phyloP scores from a whole-genome alignment of 2,797 vertebrate species.

The Chelidonichthys spinosus region DNA sequence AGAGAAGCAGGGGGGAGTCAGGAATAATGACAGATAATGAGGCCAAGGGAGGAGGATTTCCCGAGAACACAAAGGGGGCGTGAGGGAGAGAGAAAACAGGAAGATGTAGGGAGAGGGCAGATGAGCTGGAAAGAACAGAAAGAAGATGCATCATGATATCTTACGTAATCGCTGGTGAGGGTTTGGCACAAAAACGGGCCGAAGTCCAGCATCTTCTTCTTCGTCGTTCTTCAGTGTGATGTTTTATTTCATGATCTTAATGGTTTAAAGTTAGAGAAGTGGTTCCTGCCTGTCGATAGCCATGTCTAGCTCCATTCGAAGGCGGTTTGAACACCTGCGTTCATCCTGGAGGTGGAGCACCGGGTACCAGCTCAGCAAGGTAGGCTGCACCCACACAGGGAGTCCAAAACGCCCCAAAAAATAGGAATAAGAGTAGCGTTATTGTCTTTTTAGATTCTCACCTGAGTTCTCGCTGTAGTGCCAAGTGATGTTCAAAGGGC shows the following conservation, averaged over 20 bases:
- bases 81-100: conserved; percentile 25
- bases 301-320: conserved; percentile 58
- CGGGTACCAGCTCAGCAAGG: conserved; percentile 64
- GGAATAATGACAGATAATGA: conserved; percentile 64
- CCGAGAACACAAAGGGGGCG: conserved; percentile 46
- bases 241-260: background rate
- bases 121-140: conserved; percentile 11
- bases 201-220: background rate
- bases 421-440: too few relatives aligned
- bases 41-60: conserved; percentile 48
- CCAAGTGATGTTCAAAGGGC: too few relatives aligned
- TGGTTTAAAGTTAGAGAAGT: background rate
- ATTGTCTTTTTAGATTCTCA: too few relatives aligned
- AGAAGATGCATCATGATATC: conserved; percentile 14
- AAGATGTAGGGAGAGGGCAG: conserved; percentile 17
- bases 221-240: background rate
- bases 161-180: conserved; percentile 21
- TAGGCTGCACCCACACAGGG: conserved; percentile 58
- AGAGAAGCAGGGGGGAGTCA: background rate
- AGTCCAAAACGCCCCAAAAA: background rate
- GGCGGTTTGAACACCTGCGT: conserved; percentile 46
- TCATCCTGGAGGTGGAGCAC: conserved; percentile 70
- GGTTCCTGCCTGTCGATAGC: background rate
- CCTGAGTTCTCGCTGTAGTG: too few relatives aligned
- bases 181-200: background rate